Evolutionary conservation across 1,140 invertebrate species (phyloP).

Genomic region (Drosophila serrata): DNA sequence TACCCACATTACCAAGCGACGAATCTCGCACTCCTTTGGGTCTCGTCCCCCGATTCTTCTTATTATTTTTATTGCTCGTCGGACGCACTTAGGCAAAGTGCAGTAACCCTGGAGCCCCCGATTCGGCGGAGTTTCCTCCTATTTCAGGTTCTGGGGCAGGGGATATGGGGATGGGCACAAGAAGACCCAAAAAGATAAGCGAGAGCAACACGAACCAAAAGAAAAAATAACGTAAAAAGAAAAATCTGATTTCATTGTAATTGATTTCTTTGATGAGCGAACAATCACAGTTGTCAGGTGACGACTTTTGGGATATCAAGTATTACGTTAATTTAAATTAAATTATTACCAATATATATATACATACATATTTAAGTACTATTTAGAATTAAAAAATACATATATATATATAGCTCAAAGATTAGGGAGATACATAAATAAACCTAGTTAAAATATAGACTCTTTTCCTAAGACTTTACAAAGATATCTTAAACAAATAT

Average conservation of each 20-base stretch:
- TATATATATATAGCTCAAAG: neutral
- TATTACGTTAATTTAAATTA: neutral
- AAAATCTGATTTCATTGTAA: slow-evolving; percentile 48
- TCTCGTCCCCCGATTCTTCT: slow-evolving; percentile 22
- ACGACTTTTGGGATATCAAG: slow-evolving; percentile 7
- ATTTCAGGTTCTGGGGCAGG: slow-evolving; percentile 1
- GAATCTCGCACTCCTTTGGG: slow-evolving; percentile 28
- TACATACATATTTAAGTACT: no score
- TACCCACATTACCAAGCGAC: neutral
- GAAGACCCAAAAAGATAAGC: slow-evolving; percentile 44
- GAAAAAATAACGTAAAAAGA: slow-evolving; percentile 2
- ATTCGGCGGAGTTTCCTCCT: neutral
- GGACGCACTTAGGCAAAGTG: slow-evolving; percentile 78
- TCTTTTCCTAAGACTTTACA: no score
- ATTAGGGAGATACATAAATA: neutral
- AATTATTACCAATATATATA: neutral
- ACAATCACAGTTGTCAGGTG: neutral
- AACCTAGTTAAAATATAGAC: no score
- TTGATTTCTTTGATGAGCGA: slow-evolving; percentile 45
- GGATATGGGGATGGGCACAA: neutral
- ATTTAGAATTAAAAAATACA: neutral
- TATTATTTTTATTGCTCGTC: slow-evolving; percentile 73
- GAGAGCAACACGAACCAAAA: slow-evolving; percentile 14
- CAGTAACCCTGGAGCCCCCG: slow-evolving; percentile 56
- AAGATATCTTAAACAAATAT: neutral